Base-by-base conservation (phyloP, 2,888 invertebrate genomes). In the Apamea anceps region DNA sequence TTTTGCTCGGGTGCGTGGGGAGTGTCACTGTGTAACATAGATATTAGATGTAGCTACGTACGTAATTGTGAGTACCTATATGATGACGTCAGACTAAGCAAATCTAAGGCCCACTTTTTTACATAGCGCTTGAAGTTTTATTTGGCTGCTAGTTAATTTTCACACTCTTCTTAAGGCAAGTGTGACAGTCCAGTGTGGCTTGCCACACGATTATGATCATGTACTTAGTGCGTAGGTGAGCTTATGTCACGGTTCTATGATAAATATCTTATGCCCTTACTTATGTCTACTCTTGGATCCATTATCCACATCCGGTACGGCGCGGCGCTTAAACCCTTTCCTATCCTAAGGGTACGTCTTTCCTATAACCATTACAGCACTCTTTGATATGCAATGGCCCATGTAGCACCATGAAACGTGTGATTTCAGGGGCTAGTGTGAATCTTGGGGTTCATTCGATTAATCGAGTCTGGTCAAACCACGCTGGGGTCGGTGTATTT, bases 11-110 rank as follows among this genome's bases (percentile, higher is more conserved):
- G 72, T 62, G 74, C n/a, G 74, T 80, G 70, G 76, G 79, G 79
- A 78, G 79, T 68, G 67, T 66, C 72, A 45, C 54, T 86, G 68
- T 77, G 76, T 80, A 62, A 85, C 77, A 57, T 71, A 79, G 45
- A 79, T 76, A 67, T 80, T 79, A 78, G 15, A 45, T 28, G 71
- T 57, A 12, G 6, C 54, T 54, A n/a, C 25, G 18, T 54, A 51
- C 25, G 71, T 71, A 71, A 54, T 71, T 71, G 25, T 54, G 32
- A 25, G 32, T 71, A 51, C 8, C 13, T 48, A 51, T 18, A 48
- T 28, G 28, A 28, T 68, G 48, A 28, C 48, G 12, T 21, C 12
- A 45, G 6, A 21, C 6, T 45, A 45, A 28, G 6, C 68, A 45
- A 68, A 45, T 68, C 12, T 18, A 67, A 67, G 8, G 4, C 25